phyloP scores from a whole-genome alignment of 2,113 vertebrate species.

The Corapipo altera region DNA sequence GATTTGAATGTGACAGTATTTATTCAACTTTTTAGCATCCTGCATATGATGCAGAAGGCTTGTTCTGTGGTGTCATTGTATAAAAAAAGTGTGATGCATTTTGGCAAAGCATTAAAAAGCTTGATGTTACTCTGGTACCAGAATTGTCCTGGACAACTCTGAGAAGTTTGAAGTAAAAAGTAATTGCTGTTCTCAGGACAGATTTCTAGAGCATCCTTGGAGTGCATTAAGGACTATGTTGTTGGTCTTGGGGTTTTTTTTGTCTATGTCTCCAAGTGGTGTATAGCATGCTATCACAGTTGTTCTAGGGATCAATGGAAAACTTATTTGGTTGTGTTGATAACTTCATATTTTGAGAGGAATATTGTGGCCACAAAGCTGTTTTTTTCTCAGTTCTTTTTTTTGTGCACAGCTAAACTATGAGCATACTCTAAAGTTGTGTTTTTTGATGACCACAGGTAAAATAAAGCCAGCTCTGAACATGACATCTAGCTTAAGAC shows the following conservation, averaged over 20 bases:
- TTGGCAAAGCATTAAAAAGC: background rate
- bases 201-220: background rate
- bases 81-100: background rate
- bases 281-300: background rate
- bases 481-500: background rate
- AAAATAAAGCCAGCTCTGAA: background rate
- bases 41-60: background rate
- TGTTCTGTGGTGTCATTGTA: background rate
- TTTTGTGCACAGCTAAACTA: background rate
- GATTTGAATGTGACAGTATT: background rate
- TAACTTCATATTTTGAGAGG: background rate
- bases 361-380: background rate
- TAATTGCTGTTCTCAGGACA: background rate
- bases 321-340: background rate
- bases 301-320: background rate
- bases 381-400: fast-evolving
- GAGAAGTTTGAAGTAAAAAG: background rate
- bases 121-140: background rate
- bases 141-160: background rate
- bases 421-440: fast-evolving
- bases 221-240: background rate
- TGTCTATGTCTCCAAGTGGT: background rate
- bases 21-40: constrained; percentile 23
- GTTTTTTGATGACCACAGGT: background rate
- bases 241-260: background rate